These are phyloP conservation scores for Microplitis deprimator DNA, from an alignment of 2,888 invertebrate genomes.

Conservation along the genomic window DNA sequence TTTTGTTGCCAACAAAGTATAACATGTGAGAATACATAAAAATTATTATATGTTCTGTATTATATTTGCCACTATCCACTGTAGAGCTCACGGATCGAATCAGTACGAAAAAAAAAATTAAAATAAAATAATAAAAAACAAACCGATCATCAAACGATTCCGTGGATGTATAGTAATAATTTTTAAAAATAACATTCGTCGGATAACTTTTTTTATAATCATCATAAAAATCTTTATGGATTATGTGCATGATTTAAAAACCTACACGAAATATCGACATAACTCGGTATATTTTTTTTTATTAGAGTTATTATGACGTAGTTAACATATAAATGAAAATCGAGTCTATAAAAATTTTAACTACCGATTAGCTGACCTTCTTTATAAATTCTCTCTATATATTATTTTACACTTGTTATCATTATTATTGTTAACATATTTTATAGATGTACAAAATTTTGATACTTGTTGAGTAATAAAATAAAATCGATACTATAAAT, in stretches of 20 bases:
- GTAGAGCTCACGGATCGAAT: constrained; percentile 21
- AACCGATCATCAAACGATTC: background rate
- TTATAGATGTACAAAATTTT: no score
- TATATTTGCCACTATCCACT: no score
- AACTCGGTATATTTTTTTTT: background rate
- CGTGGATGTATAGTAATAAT: background rate
- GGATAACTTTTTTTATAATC: constrained; percentile 11
- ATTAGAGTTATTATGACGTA: constrained; percentile 59
- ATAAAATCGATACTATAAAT: no score
- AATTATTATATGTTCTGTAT: constrained; percentile 2
- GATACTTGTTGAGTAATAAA: no score
- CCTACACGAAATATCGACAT: constrained; percentile 6
- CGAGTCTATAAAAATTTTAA: constrained; percentile 66
- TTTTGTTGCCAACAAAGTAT: constrained; percentile 32
- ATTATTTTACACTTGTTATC: background rate
- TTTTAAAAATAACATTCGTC: background rate
- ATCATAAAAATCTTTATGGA: constrained; percentile 9
- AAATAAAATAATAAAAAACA: constrained; percentile 23
- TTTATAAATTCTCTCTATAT: background rate
- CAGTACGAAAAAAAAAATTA: background rate
- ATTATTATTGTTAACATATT: background rate
- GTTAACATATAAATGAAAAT: constrained; percentile 69
- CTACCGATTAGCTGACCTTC: constrained; percentile 60
- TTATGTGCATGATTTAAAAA: background rate
- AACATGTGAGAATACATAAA: constrained; percentile 34